These are phyloP conservation scores for Pituophis catenifer DNA, from an alignment of 2,113 vertebrate genomes.

Conservation along the genomic window DNA sequence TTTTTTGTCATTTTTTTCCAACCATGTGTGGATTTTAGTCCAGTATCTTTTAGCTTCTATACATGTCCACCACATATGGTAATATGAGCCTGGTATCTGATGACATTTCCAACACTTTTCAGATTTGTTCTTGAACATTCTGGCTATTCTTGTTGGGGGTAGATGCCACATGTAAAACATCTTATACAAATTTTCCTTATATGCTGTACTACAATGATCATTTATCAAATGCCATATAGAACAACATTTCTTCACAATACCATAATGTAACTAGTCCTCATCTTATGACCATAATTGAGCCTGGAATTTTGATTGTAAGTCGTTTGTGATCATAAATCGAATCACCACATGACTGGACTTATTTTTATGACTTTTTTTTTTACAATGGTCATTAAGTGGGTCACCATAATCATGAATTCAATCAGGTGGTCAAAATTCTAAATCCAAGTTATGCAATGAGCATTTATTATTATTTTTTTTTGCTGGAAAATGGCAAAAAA, in stretches of 20 bases:
- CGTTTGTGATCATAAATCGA: background rate
- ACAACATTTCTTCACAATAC: background rate
- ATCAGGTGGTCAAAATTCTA: background rate
- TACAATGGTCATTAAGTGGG: background rate
- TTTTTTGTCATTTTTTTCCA: no score
- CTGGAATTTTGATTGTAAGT: no score
- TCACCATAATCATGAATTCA: background rate
- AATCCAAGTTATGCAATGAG: background rate
- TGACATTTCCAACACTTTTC: no score
- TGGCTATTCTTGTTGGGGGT: no score
- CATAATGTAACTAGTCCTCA: background rate
- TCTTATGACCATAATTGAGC: no score
- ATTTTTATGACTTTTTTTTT: background rate
- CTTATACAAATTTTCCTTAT: no score
- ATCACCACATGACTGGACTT: background rate
- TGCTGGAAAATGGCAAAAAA: background rate
- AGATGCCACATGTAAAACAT: no score
- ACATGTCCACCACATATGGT: no score
- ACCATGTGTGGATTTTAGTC: no score
- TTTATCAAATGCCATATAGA: background rate
- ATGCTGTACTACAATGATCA: background rate
- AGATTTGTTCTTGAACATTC: no score
- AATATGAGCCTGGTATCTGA: no score
- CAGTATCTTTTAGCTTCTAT: no score
- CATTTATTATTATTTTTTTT: background rate